phyloP scores from a whole-genome alignment of 2,888 invertebrate species.

The Cotesia congregata region DNA sequence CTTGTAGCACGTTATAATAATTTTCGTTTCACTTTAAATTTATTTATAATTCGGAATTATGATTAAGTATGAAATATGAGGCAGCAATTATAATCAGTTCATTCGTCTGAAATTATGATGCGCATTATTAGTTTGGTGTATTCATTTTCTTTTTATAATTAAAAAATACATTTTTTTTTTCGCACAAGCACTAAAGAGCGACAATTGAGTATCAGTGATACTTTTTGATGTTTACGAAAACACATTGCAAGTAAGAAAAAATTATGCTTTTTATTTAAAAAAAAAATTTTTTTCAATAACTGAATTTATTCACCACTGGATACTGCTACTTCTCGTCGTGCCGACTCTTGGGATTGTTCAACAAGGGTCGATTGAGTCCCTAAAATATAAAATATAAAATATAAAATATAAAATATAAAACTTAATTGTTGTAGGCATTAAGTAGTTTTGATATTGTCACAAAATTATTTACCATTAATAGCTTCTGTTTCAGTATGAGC shows the following conservation, averaged over 20 bases:
- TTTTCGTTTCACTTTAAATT: not conserved
- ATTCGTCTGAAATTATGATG: not conserved
- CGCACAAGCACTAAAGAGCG: not conserved
- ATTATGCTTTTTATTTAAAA: too few species aligned
- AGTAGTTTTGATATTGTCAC: constrained; percentile 65
- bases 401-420: constrained; percentile 63
- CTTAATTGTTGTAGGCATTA: constrained; percentile 63
- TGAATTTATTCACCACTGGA: constrained; percentile 71
- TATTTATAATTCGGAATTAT: not conserved
- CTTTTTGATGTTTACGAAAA: not conserved
- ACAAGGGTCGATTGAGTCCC: constrained; percentile 63
- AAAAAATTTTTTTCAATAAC: not conserved
- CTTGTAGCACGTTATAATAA: not conserved
- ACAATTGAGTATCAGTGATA: not conserved
- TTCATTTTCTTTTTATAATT: not conserved
- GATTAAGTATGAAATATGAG: not conserved
- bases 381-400: constrained; percentile 62
- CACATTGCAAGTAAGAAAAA: not conserved
- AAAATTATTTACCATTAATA: constrained; percentile 53
- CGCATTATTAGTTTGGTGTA: not conserved
- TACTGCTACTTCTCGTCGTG: constrained; percentile 73
- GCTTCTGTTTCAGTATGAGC: constrained; percentile 53
- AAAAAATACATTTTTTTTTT: not conserved
- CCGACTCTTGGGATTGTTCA: constrained; percentile 67
- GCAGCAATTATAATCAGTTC: not conserved